phyloP scores from a whole-genome alignment of 2,888 invertebrate genomes.

The Hemistola chrysoprasaria region DNA sequence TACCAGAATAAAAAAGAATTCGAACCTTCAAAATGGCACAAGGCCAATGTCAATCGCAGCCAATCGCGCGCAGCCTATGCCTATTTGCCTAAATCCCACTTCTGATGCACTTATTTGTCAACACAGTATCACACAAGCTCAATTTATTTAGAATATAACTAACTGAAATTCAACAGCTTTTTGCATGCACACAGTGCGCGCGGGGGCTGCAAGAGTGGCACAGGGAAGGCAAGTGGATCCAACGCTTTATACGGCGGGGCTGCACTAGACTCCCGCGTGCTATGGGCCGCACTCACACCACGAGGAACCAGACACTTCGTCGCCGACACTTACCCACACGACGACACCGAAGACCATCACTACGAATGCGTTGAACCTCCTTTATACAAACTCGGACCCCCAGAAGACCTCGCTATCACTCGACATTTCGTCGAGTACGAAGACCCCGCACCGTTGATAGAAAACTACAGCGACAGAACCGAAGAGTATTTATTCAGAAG shows the following conservation, averaged over 20 bases:
- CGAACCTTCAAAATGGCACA: no score
- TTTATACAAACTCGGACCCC: constrained; percentile 74
- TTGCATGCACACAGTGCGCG: constrained; percentile 55
- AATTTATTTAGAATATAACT: no score
- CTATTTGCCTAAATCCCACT: no score
- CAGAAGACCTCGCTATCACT: constrained; percentile 82
- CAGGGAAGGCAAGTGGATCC: constrained; percentile 77
- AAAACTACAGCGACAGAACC: constrained; percentile 84
- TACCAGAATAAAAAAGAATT: no score
- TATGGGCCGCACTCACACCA: constrained; percentile 93
- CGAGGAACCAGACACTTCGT: constrained; percentile 91
- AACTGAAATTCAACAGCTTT: constrained; percentile 25
- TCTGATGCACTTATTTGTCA: no score
- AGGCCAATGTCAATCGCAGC: no score
- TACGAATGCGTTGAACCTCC: constrained; percentile 87
- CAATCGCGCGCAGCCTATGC: no score
- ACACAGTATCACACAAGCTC: no score
- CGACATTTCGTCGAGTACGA: constrained; percentile 92
- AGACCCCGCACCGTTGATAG: constrained; percentile 89
- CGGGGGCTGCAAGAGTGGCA: constrained; percentile 79
- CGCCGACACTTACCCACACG: constrained; percentile 84
- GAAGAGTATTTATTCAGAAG: constrained; percentile 73
- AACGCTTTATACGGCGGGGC: constrained; percentile 71
- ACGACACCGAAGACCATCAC: constrained; percentile 85
- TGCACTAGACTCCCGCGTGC: constrained; percentile 85